Base-by-base conservation (phyloP, 2,797 vertebrate genomes). In the Iguana delicatissima region DNA sequence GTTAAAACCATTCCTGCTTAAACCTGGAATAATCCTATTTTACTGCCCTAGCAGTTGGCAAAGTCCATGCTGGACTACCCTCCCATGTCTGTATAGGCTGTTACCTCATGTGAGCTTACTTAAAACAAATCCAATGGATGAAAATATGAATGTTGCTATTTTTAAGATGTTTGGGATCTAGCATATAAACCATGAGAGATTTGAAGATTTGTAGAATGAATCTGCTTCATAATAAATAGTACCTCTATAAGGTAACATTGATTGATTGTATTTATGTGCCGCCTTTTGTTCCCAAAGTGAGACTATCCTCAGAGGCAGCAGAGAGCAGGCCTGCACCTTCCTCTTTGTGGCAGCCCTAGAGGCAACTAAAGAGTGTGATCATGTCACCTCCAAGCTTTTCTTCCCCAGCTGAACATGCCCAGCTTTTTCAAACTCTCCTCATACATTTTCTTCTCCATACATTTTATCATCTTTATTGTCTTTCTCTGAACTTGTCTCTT, bases 101-200 rank as follows among this genome's bases (percentile, higher is more conserved):
- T 32, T 69, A 86, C 14, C 74, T 7, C 89, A 89, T 88, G 92
- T 90, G 16, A 84, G 57, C 90, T 90, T 73, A 3, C 46, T 87
- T 86, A 80, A 18, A n/a, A 77, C 91, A 93, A 86, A 82, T 29
- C 0, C 29, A 93, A 13, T 6, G 89, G 1, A 59, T 4, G 46
- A 69, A 93, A 93, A 91, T 89, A 93, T 89, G 89, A 6, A 90
- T 91, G 1, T 57, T n/a, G 87, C 14, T 69, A 89, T 77, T n/a
- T 95, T 92, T 91, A 92, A 57, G 1, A 64, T 59, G 67, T 12
- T 69, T 29, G 50, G 18, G 22, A 52, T 80, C 91, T 0, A 93
- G 92, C 92, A 50, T 42, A 4, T 42, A 79, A 67, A 46, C 2
- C 4, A 67, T 3, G n/a, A 2, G 55, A 38, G 57, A 42, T 3